Base-by-base conservation (phyloP, 2,888 invertebrate species). In the Limnephilus rhombicus region DNA sequence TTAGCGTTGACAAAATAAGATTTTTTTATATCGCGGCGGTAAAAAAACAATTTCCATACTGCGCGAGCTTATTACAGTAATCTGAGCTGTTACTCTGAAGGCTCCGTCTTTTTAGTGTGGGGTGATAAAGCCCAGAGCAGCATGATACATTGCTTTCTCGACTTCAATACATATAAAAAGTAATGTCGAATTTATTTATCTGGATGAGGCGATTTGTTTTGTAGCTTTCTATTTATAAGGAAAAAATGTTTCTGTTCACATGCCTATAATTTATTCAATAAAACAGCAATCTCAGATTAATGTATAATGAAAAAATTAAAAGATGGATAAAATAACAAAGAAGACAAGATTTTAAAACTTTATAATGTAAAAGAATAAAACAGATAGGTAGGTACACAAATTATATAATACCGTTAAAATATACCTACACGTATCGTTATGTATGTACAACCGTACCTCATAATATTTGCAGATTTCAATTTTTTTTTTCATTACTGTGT, bases 21-120 rank as follows among this genome's bases (percentile, higher is more conserved):
- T 68, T 68, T 68, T 53, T 68, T 68, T 68, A 68, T 68, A 68
- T 68, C 24, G n/a, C 68, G 68, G 68, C 68, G 68, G 68, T 68
- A 68, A 68, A 68, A 68, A 68, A 68, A 68, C 68, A 68, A 68
- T 68, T 68, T 68, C 68, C 68, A 68, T 68, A 68, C 68, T n/a
- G 68, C 11, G 68, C 68, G n/a, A 68, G 68, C 68, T 68, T 68
- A 68, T 68, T 68, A 68, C 68, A 68, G 68, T 68, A 68, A 68
- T 68, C 68, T 68, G 24, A 7, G 24, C 68, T 68, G 68, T 68
- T 68, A 68, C 24, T 68, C 68, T 68, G 68, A 68, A 68, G 24
- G 68, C 68, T 24, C 24, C 68, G 24, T 68, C 68, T 68, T 68
- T 68, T 68, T 68, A n/a, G 68, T 68, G 68, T n/a, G 68, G 68